Evolutionary conservation across 2,888 invertebrate species (phyloP).

Genomic region (Synanthedon andrenaeformis): DNA sequence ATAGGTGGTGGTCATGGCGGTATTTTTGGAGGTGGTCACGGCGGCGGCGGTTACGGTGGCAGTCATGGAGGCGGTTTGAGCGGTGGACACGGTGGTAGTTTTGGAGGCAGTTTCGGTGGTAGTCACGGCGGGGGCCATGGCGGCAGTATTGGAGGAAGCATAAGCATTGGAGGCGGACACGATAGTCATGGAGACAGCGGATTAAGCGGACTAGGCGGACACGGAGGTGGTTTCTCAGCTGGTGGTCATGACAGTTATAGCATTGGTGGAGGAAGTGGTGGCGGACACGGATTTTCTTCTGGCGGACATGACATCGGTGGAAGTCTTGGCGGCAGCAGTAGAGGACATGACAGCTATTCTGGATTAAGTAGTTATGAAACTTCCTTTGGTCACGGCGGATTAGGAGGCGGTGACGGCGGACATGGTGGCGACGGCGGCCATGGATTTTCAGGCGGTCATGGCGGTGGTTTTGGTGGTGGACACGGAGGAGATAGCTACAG

Average conservation of each 20-base stretch:
- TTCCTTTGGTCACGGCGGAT: slow-evolving; percentile 2
- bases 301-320: not conserved
- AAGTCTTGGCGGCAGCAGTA: slow-evolving; percentile 7
- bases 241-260: slow-evolving; percentile 14
- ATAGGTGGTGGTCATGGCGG: slow-evolving; percentile 17
- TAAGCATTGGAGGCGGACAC: slow-evolving; percentile 8
- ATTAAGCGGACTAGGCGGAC: slow-evolving; percentile 4
- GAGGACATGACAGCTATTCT: slow-evolving; percentile 2
- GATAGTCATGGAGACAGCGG: slow-evolving; percentile 9
- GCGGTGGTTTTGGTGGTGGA: slow-evolving; percentile 7
- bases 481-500: slow-evolving; percentile 4
- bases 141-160: slow-evolving; percentile 9
- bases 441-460: not conserved
- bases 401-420: not conserved
- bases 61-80: slow-evolving; percentile 15
- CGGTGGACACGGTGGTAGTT: slow-evolving; percentile 12
- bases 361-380: not conserved
- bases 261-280: slow-evolving; percentile 11
- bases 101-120: slow-evolving; percentile 12
- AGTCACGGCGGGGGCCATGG: slow-evolving; percentile 15
- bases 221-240: slow-evolving; percentile 13
- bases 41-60: slow-evolving; percentile 19
- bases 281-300: slow-evolving; percentile 11
- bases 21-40: slow-evolving; percentile 13
- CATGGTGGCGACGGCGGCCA: not conserved